Evolutionary conservation across 2,113 vertebrate genomes (phyloP).

Genomic region (Hemiprocne comata): DNA sequence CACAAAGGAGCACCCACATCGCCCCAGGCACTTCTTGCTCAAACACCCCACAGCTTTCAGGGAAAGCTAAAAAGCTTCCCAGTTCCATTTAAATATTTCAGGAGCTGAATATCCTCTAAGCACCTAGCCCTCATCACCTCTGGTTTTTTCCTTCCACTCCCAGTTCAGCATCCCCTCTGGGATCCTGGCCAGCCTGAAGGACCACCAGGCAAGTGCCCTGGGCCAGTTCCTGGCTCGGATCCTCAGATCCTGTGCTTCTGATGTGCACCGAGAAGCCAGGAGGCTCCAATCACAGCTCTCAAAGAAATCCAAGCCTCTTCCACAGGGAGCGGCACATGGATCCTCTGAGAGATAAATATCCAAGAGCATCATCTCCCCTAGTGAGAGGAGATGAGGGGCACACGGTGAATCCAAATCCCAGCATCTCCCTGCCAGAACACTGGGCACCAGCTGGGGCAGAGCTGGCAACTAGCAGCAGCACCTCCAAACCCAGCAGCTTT

Average conservation of each 20-base stretch:
- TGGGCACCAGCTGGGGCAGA: too few relatives aligned
- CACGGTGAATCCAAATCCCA: too few relatives aligned
- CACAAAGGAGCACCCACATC: fast-evolving
- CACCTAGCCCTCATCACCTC: not conserved
- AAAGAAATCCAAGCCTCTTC: not conserved
- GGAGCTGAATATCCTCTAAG: not conserved
- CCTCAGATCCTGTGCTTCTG: too few relatives aligned
- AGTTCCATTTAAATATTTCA: not conserved
- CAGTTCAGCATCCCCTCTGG: not conserved
- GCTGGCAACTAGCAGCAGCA: not conserved
- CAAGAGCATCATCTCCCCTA: too few relatives aligned
- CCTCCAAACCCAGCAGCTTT: not conserved
- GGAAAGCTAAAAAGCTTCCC: not conserved
- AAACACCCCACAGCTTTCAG: not conserved
- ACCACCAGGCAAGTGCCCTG: too few relatives aligned
- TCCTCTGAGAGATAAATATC: fast-evolving
- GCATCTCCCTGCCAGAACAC: too few relatives aligned
- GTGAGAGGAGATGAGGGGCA: too few relatives aligned
- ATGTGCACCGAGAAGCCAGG: not conserved
- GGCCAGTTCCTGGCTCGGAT: fast-evolving
- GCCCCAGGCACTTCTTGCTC: too few relatives aligned
- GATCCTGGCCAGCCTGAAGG: not conserved
- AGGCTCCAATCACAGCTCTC: fast-evolving
- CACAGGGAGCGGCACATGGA: fast-evolving
- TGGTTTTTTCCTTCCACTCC: too few relatives aligned